Evolutionary conservation across 2,888 invertebrate genomes (phyloP), one percentile per base, ranked within the genome.

Genomic region (Oligia latruncula): DNA sequence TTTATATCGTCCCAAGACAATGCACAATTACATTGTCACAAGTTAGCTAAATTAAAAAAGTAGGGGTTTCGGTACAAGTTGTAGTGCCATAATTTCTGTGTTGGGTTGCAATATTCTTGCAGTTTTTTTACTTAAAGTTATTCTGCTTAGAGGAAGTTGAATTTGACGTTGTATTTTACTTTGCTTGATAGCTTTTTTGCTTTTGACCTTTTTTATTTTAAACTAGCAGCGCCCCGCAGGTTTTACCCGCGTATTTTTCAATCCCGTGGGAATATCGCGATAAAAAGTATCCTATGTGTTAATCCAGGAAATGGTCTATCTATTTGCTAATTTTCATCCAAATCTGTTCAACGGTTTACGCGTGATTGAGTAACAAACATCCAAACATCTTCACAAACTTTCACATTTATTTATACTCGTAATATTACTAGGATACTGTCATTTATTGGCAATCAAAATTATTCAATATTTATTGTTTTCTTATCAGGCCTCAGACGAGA

Each of bases 1-100:
- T 72, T 85, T 77, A 78, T 64, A 15, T 64, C 13, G 15, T 66
- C 77, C 66, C 75, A 68, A 74, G 78, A 76, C 74, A 75, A 71
- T 77, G 77, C 74, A 82, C 77, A 84, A 88, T 88, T 84, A 89
- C 74, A 80, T 72, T 74, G 75, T 84, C 83, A 83, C 77, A 60
- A 81, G 82, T 82, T 79, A 76, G 77, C 76, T 83, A 78, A 88
- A 86, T 86, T 73, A 78, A 89, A 89, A 83, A 81, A 80, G 80
- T 80, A 66, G 68, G 13, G 60, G 64, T 81, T 74, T 43, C 58
- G 2, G 20, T 76, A 35, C 71, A 68, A 80, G 75, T 46, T 64
- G 74, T 40, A 66, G n/a, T 77, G 64, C 64, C 9, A 87, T 80
- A 73, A 80, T 72, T 80, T 70, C 64, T 84, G n/a, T 67, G 60